These are phyloP conservation scores for Eupithecia vulgata DNA, from an alignment of 2,888 invertebrate genomes.

Conservation along the genomic window DNA sequence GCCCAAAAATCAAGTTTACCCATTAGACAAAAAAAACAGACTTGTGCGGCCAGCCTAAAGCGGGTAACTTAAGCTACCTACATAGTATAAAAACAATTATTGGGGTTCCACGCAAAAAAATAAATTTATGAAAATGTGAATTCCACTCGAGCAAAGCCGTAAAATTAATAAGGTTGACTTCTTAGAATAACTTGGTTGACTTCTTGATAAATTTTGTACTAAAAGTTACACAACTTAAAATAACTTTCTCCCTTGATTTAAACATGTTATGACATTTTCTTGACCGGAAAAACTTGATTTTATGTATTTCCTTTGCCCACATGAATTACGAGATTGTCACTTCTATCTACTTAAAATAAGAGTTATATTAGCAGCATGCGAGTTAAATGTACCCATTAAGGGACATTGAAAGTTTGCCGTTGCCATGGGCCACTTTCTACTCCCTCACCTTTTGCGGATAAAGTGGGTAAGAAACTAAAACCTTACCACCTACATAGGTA, in stretches of 20 bases:
- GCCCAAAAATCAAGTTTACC: too few species aligned
- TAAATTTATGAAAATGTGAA: neutral
- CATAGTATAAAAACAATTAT: too few species aligned
- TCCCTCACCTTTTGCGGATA: conserved; percentile 15
- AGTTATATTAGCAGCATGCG: conserved; percentile 6
- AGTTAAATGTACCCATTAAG: conserved; percentile 35
- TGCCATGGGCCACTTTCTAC: conserved; percentile 42
- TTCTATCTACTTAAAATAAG: conserved; percentile 22
- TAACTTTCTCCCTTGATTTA: conserved; percentile 28
- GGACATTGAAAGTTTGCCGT: conserved; percentile 50
- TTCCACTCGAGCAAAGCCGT: neutral
- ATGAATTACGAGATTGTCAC: conserved; percentile 21
- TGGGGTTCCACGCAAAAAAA: too few species aligned
- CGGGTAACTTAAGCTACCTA: too few species aligned
- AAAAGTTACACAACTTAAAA: conserved; percentile 13
- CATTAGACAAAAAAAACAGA: too few species aligned
- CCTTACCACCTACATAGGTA: neutral
- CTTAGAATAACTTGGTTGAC: too few species aligned
- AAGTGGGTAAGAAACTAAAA: conserved; percentile 1
- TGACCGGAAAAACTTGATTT: conserved; percentile 39
- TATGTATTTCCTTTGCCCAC: conserved; percentile 34
- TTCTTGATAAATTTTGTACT: neutral
- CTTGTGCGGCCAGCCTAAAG: too few species aligned
- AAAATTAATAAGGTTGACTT: too few species aligned
- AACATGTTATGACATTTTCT: conserved; percentile 38